These are phyloP conservation scores for Abramis brama DNA, from an alignment of 2,113 vertebrate genomes.

Conservation along the genomic window DNA sequence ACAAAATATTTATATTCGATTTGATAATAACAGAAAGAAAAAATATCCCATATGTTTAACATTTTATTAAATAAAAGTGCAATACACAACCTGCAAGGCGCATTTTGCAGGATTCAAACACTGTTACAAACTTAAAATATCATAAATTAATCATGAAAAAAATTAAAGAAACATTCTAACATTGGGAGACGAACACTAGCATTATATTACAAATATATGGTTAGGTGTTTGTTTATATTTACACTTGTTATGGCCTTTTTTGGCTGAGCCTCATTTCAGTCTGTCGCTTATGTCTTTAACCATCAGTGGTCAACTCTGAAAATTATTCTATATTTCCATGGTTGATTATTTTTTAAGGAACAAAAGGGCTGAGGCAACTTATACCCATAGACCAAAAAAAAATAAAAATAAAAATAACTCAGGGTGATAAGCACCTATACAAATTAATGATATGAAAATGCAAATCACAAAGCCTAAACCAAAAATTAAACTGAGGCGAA, in stretches of 20 bases:
- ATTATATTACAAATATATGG: conserved; percentile 82
- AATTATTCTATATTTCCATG: conserved; percentile 4
- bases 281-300: conserved; percentile 20
- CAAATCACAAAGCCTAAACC: conserved; percentile 54
- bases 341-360: neutral
- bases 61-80: conserved; percentile 96
- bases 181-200: conserved; percentile 79
- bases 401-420: neutral
- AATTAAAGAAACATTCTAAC: conserved; percentile 78
- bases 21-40: conserved; percentile 45
- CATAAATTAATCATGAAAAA: conserved; percentile 87
- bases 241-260: conserved; percentile 54
- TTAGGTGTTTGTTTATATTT: conserved; percentile 58
- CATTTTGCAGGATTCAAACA: conserved; percentile 75
- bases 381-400: conserved; percentile 18
- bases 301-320: conserved; percentile 3
- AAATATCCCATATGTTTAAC: conserved; percentile 67
- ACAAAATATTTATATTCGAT: neutral
- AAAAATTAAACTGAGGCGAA: conserved; percentile 34
- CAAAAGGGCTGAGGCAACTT: conserved; percentile 26
- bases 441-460: conserved; percentile 42
- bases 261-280: conserved; percentile 11
- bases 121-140: conserved; percentile 82
- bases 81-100: conserved; percentile 87
- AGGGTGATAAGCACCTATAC: conserved; percentile 20